Evolutionary conservation across 2,113 vertebrate genomes (phyloP).

Genomic region (Corythoichthys haematopterus): DNA sequence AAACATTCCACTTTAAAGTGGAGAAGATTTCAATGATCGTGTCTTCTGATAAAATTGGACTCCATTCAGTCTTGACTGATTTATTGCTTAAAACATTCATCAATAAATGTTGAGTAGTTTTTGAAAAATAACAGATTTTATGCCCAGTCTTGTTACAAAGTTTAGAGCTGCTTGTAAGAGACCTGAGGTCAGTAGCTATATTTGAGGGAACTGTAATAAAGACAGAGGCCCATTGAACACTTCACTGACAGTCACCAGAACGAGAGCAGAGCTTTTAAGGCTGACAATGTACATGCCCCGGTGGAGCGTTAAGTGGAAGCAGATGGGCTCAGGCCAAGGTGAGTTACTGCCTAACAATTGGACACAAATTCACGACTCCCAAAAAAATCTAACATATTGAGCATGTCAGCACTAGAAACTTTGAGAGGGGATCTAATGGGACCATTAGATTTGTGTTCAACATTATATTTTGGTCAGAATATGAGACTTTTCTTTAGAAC

Average conservation of each 20-base stretch:
- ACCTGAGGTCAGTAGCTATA: constrained; percentile 48
- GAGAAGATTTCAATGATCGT: constrained; percentile 30
- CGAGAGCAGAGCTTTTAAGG: constrained; percentile 61
- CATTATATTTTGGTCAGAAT: neutral
- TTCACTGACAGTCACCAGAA: constrained; percentile 61
- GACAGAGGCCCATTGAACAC: constrained; percentile 67
- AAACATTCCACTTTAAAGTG: constrained; percentile 60
- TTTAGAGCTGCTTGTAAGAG: constrained; percentile 37
- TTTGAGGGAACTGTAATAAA: constrained; percentile 62
- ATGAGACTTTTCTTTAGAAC: neutral
- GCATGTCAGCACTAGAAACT: neutral
- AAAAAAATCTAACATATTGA: neutral
- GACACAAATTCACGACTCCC: constrained; percentile 15
- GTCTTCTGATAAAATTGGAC: constrained; percentile 6
- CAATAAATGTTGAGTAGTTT: neutral
- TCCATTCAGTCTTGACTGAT: constrained; percentile 41
- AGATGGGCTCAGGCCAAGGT: constrained; percentile 65
- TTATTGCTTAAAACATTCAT: constrained; percentile 31
- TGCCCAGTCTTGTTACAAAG: constrained; percentile 13
- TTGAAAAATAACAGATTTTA: neutral
- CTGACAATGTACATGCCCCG: constrained; percentile 69
- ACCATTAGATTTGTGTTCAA: neutral
- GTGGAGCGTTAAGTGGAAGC: constrained; percentile 69
- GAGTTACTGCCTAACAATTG: constrained; percentile 48
- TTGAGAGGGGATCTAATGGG: neutral